Base-by-base conservation (phyloP, 2,888 invertebrate genomes). In the Gnatocerus cornutus region DNA sequence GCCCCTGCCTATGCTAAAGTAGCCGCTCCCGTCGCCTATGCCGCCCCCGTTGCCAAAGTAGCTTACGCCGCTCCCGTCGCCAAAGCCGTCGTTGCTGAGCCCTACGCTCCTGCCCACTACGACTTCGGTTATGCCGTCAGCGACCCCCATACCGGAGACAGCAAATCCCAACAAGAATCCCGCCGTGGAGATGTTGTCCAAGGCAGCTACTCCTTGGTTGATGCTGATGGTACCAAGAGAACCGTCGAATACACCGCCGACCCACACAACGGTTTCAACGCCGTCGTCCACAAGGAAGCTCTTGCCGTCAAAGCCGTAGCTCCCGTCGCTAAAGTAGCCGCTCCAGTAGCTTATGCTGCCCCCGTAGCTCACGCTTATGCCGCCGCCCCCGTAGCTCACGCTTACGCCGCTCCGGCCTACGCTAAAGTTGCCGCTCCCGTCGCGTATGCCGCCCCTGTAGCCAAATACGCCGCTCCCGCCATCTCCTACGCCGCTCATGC, bases 211-310 rank as follows among this genome's bases (percentile, higher is more conserved):
- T 85, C 86, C 69, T 77, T 88, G 0, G 82, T 87, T 73, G 87
- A 88, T 72, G 78, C 88, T 14, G 88, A 88, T 79, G 88, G 88
- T 14, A 84, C 84, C 74, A 84, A 83, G 55, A 85, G 88, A 69
- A 83, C 85, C 45, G 88, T 88, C 12, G 85, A 87, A 33, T 88
- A 88, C 79, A 84, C 84, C 59, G 86, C 87, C 13, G 87, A 87
- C 77, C 83, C 83, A 12, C 86, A 86, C 76, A 85, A 80, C 71
- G 88, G 88, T 63, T 88, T 88, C 82, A 86, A 87, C 76, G 88
- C 88, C 3, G 77, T 87, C 52, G 88, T 88, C 1, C 85, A 84
- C 69, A 86, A 85, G 30, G 86, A 87, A 75, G 76, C 73, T 8
- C 79, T 81, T 10, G 81, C 81, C 58, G 79, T 81, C 21, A 78